Percentiles rank a stretch among this genome's conserved stretches.
phyloP scores from a whole-genome alignment of 2,797 vertebrate genomes.

The Melanotaenia trifasciata region DNA sequence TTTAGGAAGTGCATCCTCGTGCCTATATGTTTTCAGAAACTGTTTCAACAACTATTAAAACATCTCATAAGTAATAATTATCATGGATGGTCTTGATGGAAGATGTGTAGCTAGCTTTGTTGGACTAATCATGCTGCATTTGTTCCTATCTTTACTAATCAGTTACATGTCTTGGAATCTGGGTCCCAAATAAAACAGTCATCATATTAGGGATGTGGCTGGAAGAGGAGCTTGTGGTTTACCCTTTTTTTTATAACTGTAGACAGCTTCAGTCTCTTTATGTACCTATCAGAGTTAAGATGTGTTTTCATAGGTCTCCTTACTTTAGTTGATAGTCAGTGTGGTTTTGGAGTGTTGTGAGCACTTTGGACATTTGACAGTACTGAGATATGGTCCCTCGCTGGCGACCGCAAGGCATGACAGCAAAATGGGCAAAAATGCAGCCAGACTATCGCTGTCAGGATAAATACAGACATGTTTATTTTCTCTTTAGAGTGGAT shows the following conservation, averaged over 20 bases:
- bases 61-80: not conserved
- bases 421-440: slow-evolving; percentile 5
- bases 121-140: slow-evolving; percentile 8
- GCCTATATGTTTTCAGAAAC: slow-evolving; percentile 1
- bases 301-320: slow-evolving; percentile 2
- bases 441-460: slow-evolving; percentile 16
- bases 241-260: slow-evolving; percentile 28
- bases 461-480: slow-evolving; percentile 27
- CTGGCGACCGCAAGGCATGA: slow-evolving; percentile 35
- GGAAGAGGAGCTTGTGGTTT: slow-evolving; percentile 23
- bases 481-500: not conserved
- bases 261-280: slow-evolving; percentile 33
- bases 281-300: not conserved
- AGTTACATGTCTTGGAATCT: slow-evolving; percentile 12
- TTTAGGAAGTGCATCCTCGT: not conserved
- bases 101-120: not conserved
- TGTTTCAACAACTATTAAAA: slow-evolving; percentile 10
- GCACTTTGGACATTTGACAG: slow-evolving; percentile 30
- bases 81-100: slow-evolving; percentile 17
- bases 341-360: slow-evolving; percentile 22
- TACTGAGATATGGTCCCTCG: slow-evolving; percentile 2
- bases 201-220: slow-evolving; percentile 25
- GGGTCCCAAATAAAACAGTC: slow-evolving; percentile 37
- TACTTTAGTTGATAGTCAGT: slow-evolving; percentile 3
- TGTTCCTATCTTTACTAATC: slow-evolving; percentile 19